These are phyloP conservation scores for Catostomus latipinnis DNA, from an alignment of 2,797 vertebrate genomes.

Conservation along the genomic window DNA sequence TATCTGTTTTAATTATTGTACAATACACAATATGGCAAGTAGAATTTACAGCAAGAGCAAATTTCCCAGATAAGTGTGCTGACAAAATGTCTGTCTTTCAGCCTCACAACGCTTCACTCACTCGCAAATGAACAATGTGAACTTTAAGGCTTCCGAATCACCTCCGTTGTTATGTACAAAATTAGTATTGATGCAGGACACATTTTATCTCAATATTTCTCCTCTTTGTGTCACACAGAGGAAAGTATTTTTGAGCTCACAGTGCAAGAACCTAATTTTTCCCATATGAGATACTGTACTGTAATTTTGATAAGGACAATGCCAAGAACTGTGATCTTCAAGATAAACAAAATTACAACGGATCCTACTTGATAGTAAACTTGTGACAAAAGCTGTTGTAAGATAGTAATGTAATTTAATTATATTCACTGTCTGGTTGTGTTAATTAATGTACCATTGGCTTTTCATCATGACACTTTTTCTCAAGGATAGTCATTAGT, in stretches of 20 bases:
- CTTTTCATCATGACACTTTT: constrained; percentile 1
- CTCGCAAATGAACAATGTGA: neutral
- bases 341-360: constrained; percentile 33
- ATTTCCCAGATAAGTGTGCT: constrained; percentile 60
- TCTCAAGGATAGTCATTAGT: constrained; percentile 18
- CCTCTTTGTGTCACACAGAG: constrained; percentile 31
- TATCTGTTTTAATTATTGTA: constrained; percentile 80
- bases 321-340: constrained; percentile 1
- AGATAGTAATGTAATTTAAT: neutral
- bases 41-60: constrained; percentile 73
- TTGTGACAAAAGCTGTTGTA: constrained; percentile 10
- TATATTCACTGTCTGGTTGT: neutral
- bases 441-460: constrained; percentile 16
- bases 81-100: neutral
- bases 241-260: constrained; percentile 32
- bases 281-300: constrained; percentile 6
- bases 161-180: neutral
- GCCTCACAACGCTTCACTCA: neutral
- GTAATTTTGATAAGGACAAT: constrained; percentile 10
- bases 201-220: constrained; percentile 4
- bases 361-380: constrained; percentile 5
- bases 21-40: constrained; percentile 78
- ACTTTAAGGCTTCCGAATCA: constrained; percentile 6
- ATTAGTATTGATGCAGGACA: constrained; percentile 10
- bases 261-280: constrained; percentile 32